A percentile compares a stretch with the other conserved stretches of the same genome.
Conservation (phyloP, 2,888 invertebrate genomes). For the Cetonia aurata region DNA sequence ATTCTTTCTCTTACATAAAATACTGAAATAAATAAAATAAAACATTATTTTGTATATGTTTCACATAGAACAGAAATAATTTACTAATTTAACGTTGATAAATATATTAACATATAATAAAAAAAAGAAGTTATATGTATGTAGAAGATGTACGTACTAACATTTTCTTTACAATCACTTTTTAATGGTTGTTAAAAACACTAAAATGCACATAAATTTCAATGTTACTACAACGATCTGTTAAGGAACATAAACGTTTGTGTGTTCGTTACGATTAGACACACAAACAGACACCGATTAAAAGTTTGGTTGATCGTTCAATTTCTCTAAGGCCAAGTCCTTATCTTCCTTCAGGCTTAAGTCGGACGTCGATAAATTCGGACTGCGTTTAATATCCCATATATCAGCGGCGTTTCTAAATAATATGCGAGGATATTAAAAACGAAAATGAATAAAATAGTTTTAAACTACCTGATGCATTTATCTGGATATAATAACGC, state of each 20-base stretch:
- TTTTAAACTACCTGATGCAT: constrained; percentile 70
- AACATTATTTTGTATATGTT: too few relatives aligned
- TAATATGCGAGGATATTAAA: constrained; percentile 6
- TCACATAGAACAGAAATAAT: too few relatives aligned
- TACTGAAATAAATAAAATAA: too few relatives aligned
- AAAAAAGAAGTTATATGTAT: too few relatives aligned
- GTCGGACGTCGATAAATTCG: constrained; percentile 28
- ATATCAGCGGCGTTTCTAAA: constrained; percentile 51
- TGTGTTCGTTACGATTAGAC: neutral
- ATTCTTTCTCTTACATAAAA: too few relatives aligned
- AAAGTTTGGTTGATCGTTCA: too few relatives aligned
- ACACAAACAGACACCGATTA: too few relatives aligned
- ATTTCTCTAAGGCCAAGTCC: neutral
- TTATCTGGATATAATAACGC: constrained; percentile 73
- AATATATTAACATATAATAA: too few relatives aligned
- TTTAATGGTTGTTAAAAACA: constrained; percentile 12
- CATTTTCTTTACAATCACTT: constrained; percentile 15
- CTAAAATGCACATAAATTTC: constrained; percentile 33
- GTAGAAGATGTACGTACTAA: constrained; percentile 5
- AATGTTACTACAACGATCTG: neutral
- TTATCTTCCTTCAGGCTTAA: constrained; percentile 4
- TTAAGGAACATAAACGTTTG: constrained; percentile 28
- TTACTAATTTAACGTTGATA: too few relatives aligned
- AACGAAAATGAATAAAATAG: neutral
- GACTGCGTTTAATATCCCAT: constrained; percentile 49